Base-by-base conservation (phyloP, 2,888 invertebrate species). In the Thereva nobilitata region DNA sequence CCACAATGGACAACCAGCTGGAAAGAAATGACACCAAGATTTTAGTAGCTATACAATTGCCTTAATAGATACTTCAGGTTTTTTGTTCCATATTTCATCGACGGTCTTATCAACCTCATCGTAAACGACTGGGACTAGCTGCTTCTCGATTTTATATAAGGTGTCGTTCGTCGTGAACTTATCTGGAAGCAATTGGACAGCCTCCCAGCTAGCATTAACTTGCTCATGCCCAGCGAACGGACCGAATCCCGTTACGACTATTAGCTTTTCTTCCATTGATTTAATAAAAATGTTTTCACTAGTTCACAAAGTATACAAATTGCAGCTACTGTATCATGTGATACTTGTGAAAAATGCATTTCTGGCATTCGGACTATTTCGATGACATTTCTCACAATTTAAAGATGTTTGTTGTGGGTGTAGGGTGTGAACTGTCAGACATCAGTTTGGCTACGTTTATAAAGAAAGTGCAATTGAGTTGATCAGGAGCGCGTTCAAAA, bases 191-290 rank as follows among this genome's bases (percentile, higher is more conserved):
- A 84, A 74, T 71, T 87, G 84, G 0, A 91, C 92, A 10, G 90
- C 87, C 75, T 89, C 87, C 91, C 91, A 92, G 75, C 91, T 92
- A 3, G 92, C 87, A 78, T 93, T 93, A 4, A 88, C 79, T 2
- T 74, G 68, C 64, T 79, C 77, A 74, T 92, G 88, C 3, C 82
- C 82, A 12, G 81, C 78, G 81, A 92, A 93, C 34, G 90, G 89
- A 0, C 91, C 92, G 80, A 92, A 93, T n/a, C 92, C 92, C 69
- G 88, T 87, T 4, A 89, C 83, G 55, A 88, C 67, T 59, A 81
- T 75, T 41, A 71, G 42, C 40, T 68, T 64, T 37, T 70, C 64
- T 3, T 69, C 52, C 59, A 59, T 59, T 4, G 49, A 67, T 23
- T 23, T 23, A 23, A 1, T 23, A 23, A 23, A 23, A 23, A 23